Percentiles rank a stretch among this genome's conserved stretches.
Conservation (phyloP, 2,113 vertebrate genomes). For the Myrmecophaga tridactyla region DNA sequence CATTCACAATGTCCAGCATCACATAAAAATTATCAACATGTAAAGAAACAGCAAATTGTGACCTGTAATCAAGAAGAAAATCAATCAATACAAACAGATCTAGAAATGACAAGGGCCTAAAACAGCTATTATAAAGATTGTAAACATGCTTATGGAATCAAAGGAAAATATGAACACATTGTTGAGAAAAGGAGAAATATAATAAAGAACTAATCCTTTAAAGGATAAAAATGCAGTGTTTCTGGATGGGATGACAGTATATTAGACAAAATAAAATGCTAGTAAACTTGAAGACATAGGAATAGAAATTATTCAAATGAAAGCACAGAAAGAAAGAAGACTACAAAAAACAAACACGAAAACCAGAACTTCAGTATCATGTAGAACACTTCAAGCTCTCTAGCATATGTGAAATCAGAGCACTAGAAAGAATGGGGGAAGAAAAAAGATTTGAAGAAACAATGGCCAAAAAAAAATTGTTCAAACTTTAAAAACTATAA, state of each 20-base stretch:
- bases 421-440: not conserved
- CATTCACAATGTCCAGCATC: not conserved
- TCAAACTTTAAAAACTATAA: not conserved
- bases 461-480: not conserved
- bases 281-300: no score
- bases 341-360: not conserved
- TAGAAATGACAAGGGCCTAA: not conserved
- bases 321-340: not conserved
- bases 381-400: not conserved
- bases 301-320: not conserved
- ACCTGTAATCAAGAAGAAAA: not conserved
- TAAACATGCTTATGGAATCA: not conserved
- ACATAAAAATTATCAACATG: not conserved
- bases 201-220: not conserved
- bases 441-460: no score
- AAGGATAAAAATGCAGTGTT: not conserved
- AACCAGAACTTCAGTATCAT: not conserved
- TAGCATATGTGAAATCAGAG: not conserved
- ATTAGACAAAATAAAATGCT: not conserved
- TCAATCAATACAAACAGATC: not conserved
- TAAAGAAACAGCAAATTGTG: not conserved
- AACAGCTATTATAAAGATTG: not conserved
- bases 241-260: not conserved
- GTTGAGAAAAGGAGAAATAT: not conserved
- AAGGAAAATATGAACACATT: not conserved